These are phyloP conservation scores for Sorex fumeus DNA, from an alignment of 2,113 vertebrate species.

Conservation along the genomic window DNA sequence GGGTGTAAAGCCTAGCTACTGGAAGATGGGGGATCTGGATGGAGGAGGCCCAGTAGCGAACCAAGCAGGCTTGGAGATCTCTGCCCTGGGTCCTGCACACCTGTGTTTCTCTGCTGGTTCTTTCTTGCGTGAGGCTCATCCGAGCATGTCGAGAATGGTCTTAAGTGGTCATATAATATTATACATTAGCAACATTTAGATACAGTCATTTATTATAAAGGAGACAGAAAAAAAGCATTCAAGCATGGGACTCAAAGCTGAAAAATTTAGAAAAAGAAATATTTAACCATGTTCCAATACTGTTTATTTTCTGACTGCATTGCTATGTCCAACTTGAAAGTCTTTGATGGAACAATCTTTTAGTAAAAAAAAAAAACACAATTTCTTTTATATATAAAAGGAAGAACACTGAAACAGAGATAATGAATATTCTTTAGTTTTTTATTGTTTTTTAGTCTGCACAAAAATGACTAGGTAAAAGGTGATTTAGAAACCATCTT, in stretches of 20 bases:
- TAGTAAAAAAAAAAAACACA: conserved; percentile 42
- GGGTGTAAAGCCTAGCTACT: no score
- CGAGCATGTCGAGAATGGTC: no score
- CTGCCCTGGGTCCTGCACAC: no score
- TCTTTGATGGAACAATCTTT: conserved; percentile 48
- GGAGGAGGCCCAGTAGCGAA: no score
- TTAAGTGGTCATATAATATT: background rate
- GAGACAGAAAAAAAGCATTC: background rate
- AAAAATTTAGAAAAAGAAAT: conserved; percentile 27
- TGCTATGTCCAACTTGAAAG: conserved; percentile 40
- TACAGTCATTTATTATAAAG: conserved; percentile 29
- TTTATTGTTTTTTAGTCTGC: background rate
- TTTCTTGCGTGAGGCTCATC: no score
- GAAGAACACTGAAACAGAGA: background rate
- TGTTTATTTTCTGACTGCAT: background rate
- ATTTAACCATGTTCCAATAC: conserved; percentile 29
- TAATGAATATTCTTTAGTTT: background rate
- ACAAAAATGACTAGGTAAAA: background rate
- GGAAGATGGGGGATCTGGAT: no score
- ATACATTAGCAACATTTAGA: no score
- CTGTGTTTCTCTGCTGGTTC: no score
- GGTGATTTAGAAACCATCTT: background rate
- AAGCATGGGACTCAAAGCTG: background rate
- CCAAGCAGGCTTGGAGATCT: no score
- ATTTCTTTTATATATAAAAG: conserved; percentile 17